These are phyloP conservation scores for Saccopteryx bilineata DNA, from an alignment of 2,113 vertebrate genomes.

Conservation along the genomic window DNA sequence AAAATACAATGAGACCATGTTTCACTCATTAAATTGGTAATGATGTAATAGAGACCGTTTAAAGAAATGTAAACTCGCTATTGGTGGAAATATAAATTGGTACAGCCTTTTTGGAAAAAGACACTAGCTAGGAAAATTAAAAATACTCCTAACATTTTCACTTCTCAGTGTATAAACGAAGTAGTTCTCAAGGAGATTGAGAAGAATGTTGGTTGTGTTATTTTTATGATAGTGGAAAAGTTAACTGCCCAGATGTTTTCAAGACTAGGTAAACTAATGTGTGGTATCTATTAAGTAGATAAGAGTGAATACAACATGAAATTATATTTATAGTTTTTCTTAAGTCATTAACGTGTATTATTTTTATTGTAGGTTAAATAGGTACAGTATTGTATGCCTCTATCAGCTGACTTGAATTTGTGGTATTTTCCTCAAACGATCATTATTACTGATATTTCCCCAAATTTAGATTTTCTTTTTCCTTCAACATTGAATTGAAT, in stretches of 20 bases:
- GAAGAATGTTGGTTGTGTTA: slow-evolving; percentile 6
- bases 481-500: neutral
- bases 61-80: neutral
- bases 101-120: slow-evolving; percentile 27
- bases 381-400: neutral
- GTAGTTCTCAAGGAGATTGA: neutral
- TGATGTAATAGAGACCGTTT: slow-evolving; percentile 4
- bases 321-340: slow-evolving; percentile 16
- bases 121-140: slow-evolving; percentile 15
- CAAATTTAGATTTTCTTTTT: slow-evolving; percentile 25
- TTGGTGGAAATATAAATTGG: slow-evolving; percentile 7
- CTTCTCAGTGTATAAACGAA: slow-evolving; percentile 1
- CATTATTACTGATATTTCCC: slow-evolving; percentile 18
- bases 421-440: neutral
- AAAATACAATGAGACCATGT: neutral
- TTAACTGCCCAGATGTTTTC: slow-evolving; percentile 25
- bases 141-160: slow-evolving; percentile 36
- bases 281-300: neutral
- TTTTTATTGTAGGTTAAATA: slow-evolving; percentile 28
- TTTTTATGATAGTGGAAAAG: neutral
- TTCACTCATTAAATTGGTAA: neutral
- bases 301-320: slow-evolving; percentile 31
- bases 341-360: neutral
- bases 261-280: slow-evolving; percentile 42
- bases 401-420: neutral